Percentiles rank a stretch among this genome's conserved stretches.
phyloP scores from a whole-genome alignment of 1,140 invertebrate genomes.

The Drosophila virilis region DNA sequence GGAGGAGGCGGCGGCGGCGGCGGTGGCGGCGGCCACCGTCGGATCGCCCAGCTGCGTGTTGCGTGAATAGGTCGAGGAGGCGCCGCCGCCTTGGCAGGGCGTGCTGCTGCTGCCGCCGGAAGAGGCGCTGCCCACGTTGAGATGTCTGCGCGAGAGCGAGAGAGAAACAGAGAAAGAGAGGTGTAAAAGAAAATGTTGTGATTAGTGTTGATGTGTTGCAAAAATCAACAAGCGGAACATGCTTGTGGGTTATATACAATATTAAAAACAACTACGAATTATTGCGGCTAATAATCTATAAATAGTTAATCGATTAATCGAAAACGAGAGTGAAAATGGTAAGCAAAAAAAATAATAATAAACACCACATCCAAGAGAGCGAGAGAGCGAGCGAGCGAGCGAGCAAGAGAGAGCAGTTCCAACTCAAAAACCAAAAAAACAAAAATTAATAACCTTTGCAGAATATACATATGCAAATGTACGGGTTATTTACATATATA shows the following conservation, averaged over 20 bases:
- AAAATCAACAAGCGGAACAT: background rate
- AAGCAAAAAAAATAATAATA: constrained; percentile 8
- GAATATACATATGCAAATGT: constrained; percentile 6
- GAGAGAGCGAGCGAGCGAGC: constrained; percentile 2
- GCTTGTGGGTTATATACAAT: constrained; percentile 37
- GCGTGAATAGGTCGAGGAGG: constrained; percentile 87
- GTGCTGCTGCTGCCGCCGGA: constrained; percentile 18
- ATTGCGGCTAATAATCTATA: background rate
- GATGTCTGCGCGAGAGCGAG: constrained; percentile 49
- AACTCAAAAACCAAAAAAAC: constrained; percentile 18
- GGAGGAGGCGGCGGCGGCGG: constrained; percentile 68
- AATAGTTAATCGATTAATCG: constrained; percentile 29
- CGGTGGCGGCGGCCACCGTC: constrained; percentile 70
- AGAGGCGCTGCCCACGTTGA: constrained; percentile 68
- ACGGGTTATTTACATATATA: constrained; percentile 34
- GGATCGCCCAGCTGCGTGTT: constrained; percentile 86
- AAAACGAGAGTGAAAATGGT: constrained; percentile 20
- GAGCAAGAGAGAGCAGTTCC: constrained; percentile 1
- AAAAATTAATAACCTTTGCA: background rate
- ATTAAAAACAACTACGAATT: constrained; percentile 18
- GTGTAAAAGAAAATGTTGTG: background rate
- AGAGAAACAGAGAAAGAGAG: background rate
- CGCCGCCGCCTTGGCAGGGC: constrained; percentile 66
- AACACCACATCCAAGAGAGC: constrained; percentile 35
- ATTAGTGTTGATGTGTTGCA: background rate